These are phyloP conservation scores for Mycalesis mineus DNA, from an alignment of 2,888 invertebrate species.

Conservation along the genomic window DNA sequence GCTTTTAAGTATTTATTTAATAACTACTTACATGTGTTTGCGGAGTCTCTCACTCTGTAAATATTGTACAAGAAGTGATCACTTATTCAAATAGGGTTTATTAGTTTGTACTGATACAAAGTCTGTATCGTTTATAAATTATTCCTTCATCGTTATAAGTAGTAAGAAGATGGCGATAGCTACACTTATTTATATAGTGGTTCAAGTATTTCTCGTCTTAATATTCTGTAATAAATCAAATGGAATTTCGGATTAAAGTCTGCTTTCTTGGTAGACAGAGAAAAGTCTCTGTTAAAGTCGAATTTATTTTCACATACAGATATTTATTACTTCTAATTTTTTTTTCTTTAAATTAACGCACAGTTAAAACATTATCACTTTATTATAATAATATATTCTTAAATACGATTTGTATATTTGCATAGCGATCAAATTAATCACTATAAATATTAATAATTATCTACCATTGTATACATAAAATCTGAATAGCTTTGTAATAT, in stretches of 20 bases:
- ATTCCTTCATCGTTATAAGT: not conserved
- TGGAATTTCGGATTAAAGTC: too few species aligned
- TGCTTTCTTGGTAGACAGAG: too few species aligned
- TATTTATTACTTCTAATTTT: too few species aligned
- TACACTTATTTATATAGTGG: too few species aligned
- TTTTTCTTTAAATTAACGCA: too few species aligned
- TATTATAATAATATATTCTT: too few species aligned
- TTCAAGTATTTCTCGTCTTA: too few species aligned
- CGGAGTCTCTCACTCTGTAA: not conserved
- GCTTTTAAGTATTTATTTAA: not conserved
- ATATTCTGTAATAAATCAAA: too few species aligned
- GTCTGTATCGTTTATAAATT: not conserved
- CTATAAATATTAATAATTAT: not conserved
- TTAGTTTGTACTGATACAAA: not conserved
- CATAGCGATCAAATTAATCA: not conserved
- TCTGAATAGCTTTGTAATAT: slow-evolving; percentile 22
- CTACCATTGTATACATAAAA: not conserved
- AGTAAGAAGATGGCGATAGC: not conserved
- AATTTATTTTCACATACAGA: too few species aligned
- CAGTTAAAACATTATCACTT: too few species aligned
- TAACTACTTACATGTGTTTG: not conserved
- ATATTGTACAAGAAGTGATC: not conserved
- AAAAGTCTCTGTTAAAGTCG: too few species aligned
- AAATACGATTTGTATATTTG: not conserved
- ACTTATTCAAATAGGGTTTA: not conserved